Base-by-base conservation (phyloP, 1,140 invertebrate species). In the Acromyrmex charruanus region DNA sequence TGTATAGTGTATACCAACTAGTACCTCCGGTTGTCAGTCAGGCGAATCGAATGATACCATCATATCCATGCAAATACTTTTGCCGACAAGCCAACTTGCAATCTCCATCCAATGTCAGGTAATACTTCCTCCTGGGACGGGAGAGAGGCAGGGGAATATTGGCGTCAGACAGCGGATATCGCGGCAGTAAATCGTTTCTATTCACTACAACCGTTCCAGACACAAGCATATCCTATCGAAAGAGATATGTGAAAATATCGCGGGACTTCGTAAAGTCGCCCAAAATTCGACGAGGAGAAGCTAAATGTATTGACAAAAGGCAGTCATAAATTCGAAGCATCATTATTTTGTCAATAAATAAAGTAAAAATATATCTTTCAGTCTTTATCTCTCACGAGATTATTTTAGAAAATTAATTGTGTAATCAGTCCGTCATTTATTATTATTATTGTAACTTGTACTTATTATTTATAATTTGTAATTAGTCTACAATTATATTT, bases 171-270 rank as follows among this genome's bases (percentile, higher is more conserved):
- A 49, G 39, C 68, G 80, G 69, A 75, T 84, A 44, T 74, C 55
- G 80, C 58, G 39, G 69, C 69, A 84, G 28, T 84, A 84, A 84
- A 84, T 84, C 80, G 69, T 75, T 84, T 75, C 55, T 75, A 75
- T 84, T 84, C 80, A 75, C 69, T 61, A 61, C 69, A 28, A 82
- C 18, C 80, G 69, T 25, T 74, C 16, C 39, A 59, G 18, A 61
- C 55, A 75, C 80, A 61, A 75, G 39, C 44, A 21, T 75, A 84
- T 75, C 55, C 69, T 51, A 14, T 63, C n/a, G 69, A 75, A 63
- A 51, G 39, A 75, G 39, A 39, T 75, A 28, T 55, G 31, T 39
- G 69, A 74, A 74, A 63, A 74, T 61, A 18, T 35, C 21, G n/a
- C 35, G 18, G n/a, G n/a, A 58, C 18, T 25, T 35, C 55, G 28